Evolutionary conservation across 2,797 vertebrate genomes (phyloP).

Genomic region (Parambassis ranga): DNA sequence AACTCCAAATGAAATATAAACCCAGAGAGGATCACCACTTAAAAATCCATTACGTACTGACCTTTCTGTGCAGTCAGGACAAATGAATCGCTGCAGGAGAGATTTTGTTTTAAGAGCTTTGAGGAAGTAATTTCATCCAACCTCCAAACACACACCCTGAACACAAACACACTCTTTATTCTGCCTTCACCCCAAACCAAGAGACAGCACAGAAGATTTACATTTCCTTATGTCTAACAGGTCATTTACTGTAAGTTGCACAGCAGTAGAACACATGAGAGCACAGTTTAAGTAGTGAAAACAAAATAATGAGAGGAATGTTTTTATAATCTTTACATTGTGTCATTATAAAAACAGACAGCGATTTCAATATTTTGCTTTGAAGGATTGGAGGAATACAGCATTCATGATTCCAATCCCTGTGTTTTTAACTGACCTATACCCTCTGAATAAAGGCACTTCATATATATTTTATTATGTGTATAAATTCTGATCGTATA

Average conservation of each 20-base stretch:
- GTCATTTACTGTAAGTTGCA: slow-evolving; percentile 10
- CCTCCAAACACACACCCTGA: slow-evolving; percentile 15
- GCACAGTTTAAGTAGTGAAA: neutral
- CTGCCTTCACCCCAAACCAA: slow-evolving; percentile 25
- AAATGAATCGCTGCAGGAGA: neutral
- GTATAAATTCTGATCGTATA: neutral
- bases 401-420: no score
- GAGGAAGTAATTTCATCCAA: slow-evolving; percentile 8
- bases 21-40: neutral
- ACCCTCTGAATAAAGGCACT: neutral
- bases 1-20: slow-evolving; percentile 1
- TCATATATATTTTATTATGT: slow-evolving; percentile 13
- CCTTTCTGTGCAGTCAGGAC: neutral
- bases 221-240: neutral
- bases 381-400: neutral
- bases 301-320: neutral
- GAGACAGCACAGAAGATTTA: neutral
- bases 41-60: neutral
- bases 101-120: neutral
- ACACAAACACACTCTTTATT: neutral
- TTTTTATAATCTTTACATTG: neutral
- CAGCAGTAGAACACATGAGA: slow-evolving; percentile 18
- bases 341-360: neutral
- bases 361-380: no score
- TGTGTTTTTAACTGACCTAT: no score